Evolutionary conservation across 2,797 vertebrate species (phyloP), one percentile per base, ranked within the genome.

Genomic region (Pygocentrus nattereri): DNA sequence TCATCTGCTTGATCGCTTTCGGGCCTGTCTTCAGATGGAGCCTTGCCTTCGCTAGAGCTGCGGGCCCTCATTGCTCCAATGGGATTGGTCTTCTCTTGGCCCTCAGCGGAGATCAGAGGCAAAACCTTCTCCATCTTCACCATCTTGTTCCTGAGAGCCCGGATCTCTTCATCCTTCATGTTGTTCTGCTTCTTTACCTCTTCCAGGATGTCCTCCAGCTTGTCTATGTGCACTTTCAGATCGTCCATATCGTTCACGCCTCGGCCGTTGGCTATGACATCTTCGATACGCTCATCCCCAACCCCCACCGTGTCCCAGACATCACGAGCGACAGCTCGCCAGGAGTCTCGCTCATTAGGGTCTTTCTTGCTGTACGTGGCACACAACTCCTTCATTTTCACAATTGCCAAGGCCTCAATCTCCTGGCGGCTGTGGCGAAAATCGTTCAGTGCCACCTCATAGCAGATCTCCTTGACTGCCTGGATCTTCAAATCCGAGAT

Each of bases 111-210:
- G 82, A 99, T 97, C 67, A 99, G 91, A 0, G 98, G 98, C 69
- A 99, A 93, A 41, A 99, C 97, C 88, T 97, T 98, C 86, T 99
- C 98, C 98, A 99, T 99, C 93, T 98, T 99, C 30, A 99, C 90
- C 98, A 99, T 99, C 90, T 99, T 99, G 90, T 97, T 95, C 84
- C 98, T 93, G 76, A 99, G 94, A 54, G 95, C 92, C 50, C 96
- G 96, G 83, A 99, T 99, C 91, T 99, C 98, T 88, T 98, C 98
- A 0, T 99, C 98, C 88, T 99, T 99, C 96, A 96, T 96, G 82
- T 98, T 99, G 85, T 99, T 99, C 89, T 99, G 98, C 77, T 97
- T 97, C 91, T 99, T 99, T 44, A 99, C 98, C 87, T 99, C 98
- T 0, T 98, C 97, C 87, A 99, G 88, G 89, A 99, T 98, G 86